Percentiles rank a stretch among this genome's conserved stretches.
phyloP scores from a whole-genome alignment of 2,888 invertebrate species.

The Chaetoderma sp. region DNA sequence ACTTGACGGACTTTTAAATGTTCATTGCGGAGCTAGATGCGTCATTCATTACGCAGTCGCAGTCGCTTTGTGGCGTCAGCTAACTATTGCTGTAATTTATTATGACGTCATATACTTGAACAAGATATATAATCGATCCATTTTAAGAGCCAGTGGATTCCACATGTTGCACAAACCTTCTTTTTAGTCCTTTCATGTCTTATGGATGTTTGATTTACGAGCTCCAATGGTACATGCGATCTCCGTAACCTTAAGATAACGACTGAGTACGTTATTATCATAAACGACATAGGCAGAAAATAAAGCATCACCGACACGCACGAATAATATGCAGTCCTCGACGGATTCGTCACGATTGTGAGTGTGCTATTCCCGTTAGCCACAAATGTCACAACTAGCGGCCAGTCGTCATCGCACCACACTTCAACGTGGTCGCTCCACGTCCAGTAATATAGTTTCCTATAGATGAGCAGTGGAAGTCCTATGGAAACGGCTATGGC shows the following conservation, averaged over 20 bases:
- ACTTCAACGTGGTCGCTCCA: constrained; percentile 84
- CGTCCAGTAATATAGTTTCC: constrained; percentile 75
- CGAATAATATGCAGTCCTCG: constrained; percentile 81
- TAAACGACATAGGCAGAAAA: constrained; percentile 82
- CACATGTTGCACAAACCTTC: constrained; percentile 48
- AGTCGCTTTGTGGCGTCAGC: no score
- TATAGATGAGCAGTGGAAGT: constrained; percentile 67
- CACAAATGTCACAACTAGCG: constrained; percentile 34
- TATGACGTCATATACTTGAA: no score
- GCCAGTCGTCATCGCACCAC: constrained; percentile 78
- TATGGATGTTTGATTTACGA: constrained; percentile 56
- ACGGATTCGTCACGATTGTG: constrained; percentile 60
- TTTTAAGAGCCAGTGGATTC: no score
- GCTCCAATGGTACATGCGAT: constrained; percentile 67
- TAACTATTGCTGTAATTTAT: no score
- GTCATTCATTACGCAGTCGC: no score
- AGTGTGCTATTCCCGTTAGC: constrained; percentile 22
- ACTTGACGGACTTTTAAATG: no score
- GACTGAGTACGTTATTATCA: constrained; percentile 81
- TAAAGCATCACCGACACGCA: constrained; percentile 81
- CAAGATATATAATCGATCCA: no score
- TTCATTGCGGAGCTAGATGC: no score
- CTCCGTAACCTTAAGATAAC: constrained; percentile 78
- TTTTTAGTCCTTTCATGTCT: constrained; percentile 61
- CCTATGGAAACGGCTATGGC: constrained; percentile 76